A percentile compares a stretch with the other conserved stretches of the same genome.
These are phyloP conservation scores for Thecocarcelia acutangulata DNA, from an alignment of 2,888 invertebrate genomes.

Conservation along the genomic window DNA sequence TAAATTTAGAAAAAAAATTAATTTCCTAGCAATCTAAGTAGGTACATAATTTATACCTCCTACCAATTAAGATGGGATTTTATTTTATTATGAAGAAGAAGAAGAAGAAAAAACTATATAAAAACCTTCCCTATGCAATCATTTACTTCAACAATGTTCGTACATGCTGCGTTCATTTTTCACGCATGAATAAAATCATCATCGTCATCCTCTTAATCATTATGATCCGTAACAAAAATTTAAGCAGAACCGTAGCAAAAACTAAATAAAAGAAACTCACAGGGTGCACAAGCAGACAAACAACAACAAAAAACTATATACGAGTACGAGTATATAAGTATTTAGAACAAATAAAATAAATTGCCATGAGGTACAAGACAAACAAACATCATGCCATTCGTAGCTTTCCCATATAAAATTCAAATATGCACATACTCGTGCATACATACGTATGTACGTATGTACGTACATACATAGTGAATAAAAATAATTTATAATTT, in stretches of 20 bases:
- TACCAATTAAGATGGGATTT: constrained; percentile 47
- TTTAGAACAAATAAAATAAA: constrained; percentile 38
- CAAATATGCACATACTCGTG: no score
- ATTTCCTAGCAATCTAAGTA: constrained; percentile 42
- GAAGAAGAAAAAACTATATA: background rate
- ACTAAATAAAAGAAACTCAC: constrained; percentile 30
- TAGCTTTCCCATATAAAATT: constrained; percentile 36
- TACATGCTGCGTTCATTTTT: constrained; percentile 67
- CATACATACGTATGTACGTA: no score
- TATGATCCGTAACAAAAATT: constrained; percentile 35
- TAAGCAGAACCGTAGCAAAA: constrained; percentile 41
- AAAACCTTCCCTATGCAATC: constrained; percentile 3
- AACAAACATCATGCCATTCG: background rate
- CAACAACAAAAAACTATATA: no score
- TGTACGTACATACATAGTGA: no score
- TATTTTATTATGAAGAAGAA: background rate
- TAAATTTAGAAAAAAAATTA: constrained; percentile 37
- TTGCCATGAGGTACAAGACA: constrained; percentile 46
- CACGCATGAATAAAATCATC: constrained; percentile 69
- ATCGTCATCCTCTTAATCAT: constrained; percentile 52
- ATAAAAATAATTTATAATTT: constrained; percentile 65
- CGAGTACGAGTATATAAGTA: background rate
- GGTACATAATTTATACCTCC: constrained; percentile 58
- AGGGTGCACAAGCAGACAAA: constrained; percentile 7
- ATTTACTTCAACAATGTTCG: constrained; percentile 11